Evolutionary conservation across 2,888 invertebrate species (phyloP), one percentile per base, ranked within the genome.

Genomic region (Macroteleia sp.): DNA sequence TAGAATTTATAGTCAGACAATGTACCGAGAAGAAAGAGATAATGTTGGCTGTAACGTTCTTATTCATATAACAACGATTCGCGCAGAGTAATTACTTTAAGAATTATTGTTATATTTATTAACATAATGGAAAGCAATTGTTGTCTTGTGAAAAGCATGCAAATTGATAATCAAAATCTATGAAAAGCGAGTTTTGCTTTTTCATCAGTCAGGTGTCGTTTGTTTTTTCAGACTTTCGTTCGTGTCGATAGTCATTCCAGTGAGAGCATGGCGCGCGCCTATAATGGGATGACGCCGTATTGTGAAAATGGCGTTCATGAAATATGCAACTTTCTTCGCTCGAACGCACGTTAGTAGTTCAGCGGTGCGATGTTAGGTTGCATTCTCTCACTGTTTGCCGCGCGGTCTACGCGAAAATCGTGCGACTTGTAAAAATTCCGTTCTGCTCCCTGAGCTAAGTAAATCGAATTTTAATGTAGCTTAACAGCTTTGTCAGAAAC

Each of bases 241-340:
- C 42, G 10, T 64, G 56, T 73, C 73, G 73, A 74, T 74, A 74
- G 59, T 74, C 44, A 54, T 67, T 61, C 50, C 20, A 32, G 46
- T 34, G 39, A 67, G 66, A 66, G 59, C 54, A 52, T 25, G 64
- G 17, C 42, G 59, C 41, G 50, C 39, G 52, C 62, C 50, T 50
- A 66, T 74, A 74, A 64, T 66, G 52, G 59, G 46, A 74, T 66
- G 57, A 74, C 64, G 73, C 44, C 74, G 66, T 74, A 74, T 74
- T 59, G 74, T 52, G 74, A 74, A 74, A 74, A 74, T 66, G 66
- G 66, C 46, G 54, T 66, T 75, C 67, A 75, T 75, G 75, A 75
- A 69, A 75, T 75, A 75, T 75, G 69, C 69, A 75, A 56, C 67
- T 75, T 69, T 50, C 62, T 69, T 56, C 59, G 61, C 67, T 46